Evolutionary conservation across 2,888 invertebrate genomes (phyloP).

Genomic region (Pyrrhosoma nymphula): DNA sequence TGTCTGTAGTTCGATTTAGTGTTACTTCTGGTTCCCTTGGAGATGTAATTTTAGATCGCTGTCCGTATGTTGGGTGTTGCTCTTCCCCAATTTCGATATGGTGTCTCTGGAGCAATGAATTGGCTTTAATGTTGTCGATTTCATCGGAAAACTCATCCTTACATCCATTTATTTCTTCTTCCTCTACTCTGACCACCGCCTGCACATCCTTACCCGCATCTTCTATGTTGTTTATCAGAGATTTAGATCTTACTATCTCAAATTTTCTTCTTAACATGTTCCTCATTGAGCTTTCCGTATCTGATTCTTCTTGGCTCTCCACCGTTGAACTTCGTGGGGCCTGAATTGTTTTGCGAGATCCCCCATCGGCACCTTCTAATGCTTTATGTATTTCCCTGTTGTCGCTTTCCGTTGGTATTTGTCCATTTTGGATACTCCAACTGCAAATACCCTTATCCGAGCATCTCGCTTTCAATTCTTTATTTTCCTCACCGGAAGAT

Average conservation of each 20-base stretch:
- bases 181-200: background rate
- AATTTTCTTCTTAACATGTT: background rate
- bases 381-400: background rate
- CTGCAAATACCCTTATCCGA: background rate
- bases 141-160: background rate
- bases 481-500: background rate
- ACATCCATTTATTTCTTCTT: background rate
- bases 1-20: background rate
- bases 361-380: background rate
- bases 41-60: background rate
- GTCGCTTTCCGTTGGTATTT: background rate
- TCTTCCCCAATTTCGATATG: background rate
- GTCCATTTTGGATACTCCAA: background rate
- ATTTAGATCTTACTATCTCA: background rate
- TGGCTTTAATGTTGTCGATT: background rate
- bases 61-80: background rate
- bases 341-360: background rate
- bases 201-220: background rate
- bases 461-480: background rate
- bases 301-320: background rate
- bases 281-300: background rate
- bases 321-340: background rate
- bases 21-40: background rate
- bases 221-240: background rate
- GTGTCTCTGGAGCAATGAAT: background rate